Evolutionary conservation across 2,113 vertebrate species (phyloP).

Genomic region (Axis porcinus): DNA sequence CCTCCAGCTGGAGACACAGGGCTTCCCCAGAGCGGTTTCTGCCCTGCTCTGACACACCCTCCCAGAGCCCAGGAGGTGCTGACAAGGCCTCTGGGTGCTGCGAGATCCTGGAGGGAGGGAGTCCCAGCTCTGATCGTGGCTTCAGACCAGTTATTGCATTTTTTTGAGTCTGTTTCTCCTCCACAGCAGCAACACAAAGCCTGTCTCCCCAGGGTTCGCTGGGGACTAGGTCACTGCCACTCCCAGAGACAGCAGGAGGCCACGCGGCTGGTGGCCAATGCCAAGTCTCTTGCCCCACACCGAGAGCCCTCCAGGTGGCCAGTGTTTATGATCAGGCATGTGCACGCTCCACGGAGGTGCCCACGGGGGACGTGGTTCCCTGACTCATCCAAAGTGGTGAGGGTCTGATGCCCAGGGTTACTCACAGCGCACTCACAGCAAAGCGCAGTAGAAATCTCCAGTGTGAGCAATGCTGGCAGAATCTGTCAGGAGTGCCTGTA

Average conservation of each 20-base stretch:
- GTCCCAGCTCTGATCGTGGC: neutral
- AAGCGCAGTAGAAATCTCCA: neutral
- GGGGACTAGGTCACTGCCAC: neutral
- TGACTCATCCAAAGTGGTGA: neutral
- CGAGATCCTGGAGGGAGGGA: neutral
- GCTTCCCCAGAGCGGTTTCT: accelerated
- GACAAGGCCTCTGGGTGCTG: neutral
- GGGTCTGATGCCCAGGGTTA: neutral
- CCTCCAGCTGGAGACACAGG: neutral
- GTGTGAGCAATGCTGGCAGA: accelerated
- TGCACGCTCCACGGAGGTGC: neutral
- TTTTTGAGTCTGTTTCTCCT: neutral
- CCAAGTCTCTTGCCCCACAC: neutral
- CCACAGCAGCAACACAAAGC: neutral
- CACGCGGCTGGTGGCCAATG: accelerated
- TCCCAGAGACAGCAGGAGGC: neutral
- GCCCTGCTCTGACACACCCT: neutral
- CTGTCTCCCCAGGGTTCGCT: too few relatives aligned
- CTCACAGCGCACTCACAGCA: neutral
- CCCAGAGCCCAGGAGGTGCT: neutral
- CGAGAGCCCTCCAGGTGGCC: neutral
- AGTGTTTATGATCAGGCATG: neutral
- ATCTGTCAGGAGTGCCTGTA: neutral
- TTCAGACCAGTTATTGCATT: neutral
- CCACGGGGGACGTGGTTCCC: neutral